These are phyloP conservation scores for Triplophysa tibetana DNA, from an alignment of 2,113 vertebrate genomes.

Conservation along the genomic window DNA sequence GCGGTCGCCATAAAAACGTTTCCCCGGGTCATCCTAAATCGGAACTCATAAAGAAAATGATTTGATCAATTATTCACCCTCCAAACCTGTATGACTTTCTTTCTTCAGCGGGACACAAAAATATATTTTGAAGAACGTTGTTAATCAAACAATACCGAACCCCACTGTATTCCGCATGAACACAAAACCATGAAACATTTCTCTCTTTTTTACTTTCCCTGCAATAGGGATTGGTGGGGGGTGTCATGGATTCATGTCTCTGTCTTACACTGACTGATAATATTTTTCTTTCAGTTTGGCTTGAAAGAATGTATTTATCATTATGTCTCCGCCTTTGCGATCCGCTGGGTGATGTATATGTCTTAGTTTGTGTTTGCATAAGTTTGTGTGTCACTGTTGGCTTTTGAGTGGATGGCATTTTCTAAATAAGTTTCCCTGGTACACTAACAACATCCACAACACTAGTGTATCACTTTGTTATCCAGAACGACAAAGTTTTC, in stretches of 20 bases:
- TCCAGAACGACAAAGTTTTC: too few relatives aligned
- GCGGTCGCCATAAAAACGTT: conserved; percentile 73
- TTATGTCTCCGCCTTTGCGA: conserved; percentile 24
- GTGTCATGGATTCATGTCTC: conserved; percentile 52
- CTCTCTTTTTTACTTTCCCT: too few relatives aligned
- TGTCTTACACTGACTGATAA: conserved; percentile 56
- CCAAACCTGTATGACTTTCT: too few relatives aligned
- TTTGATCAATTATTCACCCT: too few relatives aligned
- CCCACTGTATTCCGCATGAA: too few relatives aligned
- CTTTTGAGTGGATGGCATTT: background rate
- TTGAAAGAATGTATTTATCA: conserved; percentile 29
- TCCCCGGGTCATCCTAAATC: conserved; percentile 74
- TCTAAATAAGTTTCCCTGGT: conserved; percentile 9
- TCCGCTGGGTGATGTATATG: conserved; percentile 33
- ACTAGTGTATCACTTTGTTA: too few relatives aligned
- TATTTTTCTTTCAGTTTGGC: conserved; percentile 52
- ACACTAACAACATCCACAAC: too few relatives aligned
- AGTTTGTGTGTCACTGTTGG: conserved; percentile 29
- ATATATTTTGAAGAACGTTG: too few relatives aligned
- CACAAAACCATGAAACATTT: too few relatives aligned
- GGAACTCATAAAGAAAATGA: background rate
- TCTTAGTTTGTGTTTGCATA: background rate
- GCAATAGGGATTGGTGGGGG: conserved; percentile 58
- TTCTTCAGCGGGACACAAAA: too few relatives aligned
- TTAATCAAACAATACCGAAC: too few relatives aligned